phyloP scores from a whole-genome alignment of 2,113 vertebrate genomes.

The Agapornis roseicollis region DNA sequence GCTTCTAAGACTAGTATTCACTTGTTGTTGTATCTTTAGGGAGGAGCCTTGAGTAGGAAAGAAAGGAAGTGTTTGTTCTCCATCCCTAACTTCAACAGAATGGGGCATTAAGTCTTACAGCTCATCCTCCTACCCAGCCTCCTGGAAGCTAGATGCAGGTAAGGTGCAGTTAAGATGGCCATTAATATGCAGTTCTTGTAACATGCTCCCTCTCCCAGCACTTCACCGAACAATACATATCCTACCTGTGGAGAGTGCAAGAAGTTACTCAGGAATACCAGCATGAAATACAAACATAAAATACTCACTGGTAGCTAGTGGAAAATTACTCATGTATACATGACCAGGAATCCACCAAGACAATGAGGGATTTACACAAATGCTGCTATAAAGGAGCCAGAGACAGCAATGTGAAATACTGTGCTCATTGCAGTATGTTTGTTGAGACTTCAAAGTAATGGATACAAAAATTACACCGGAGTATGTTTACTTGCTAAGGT shows the following conservation, averaged over 20 bases:
- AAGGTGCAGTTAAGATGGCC: not conserved
- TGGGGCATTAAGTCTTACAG: not conserved
- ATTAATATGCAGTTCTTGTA: not conserved
- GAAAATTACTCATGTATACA: not conserved
- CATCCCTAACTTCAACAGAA: not conserved
- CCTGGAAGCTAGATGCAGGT: not conserved
- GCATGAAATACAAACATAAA: not conserved
- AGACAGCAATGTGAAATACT: not conserved
- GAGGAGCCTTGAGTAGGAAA: not conserved
- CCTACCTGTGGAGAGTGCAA: not conserved
- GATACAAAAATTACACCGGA: not conserved
- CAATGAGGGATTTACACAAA: not conserved
- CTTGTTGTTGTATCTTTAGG: not conserved
- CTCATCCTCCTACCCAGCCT: not conserved
- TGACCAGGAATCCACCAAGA: not conserved
- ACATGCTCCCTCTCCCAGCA: not conserved
- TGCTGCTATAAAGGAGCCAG: not conserved
- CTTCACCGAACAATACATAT: accelerated
- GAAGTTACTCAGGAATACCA: not conserved
- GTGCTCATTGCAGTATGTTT: accelerated
- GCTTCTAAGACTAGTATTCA: not conserved
- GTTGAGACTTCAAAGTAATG: not conserved
- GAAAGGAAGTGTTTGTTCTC: not conserved
- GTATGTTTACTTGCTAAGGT: not conserved
- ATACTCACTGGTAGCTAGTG: not conserved